Evolutionary conservation across 1,140 invertebrate species (phyloP).

Genomic region (Sipha flava): DNA sequence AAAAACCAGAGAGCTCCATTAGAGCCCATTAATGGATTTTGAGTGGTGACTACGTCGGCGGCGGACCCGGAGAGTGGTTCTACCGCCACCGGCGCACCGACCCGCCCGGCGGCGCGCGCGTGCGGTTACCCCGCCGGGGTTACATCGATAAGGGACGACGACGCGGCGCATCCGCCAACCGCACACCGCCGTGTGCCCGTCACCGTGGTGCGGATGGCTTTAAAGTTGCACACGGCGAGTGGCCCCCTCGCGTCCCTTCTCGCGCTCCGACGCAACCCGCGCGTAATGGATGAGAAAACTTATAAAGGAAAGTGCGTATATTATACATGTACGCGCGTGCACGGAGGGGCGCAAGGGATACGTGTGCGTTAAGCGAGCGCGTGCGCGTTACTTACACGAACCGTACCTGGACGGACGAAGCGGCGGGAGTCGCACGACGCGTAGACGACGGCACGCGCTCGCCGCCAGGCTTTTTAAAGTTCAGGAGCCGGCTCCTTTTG

Average conservation of each 20-base stretch:
- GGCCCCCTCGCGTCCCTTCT: background rate
- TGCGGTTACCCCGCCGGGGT: background rate
- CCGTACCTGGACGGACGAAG: background rate
- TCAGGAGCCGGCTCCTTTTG: background rate
- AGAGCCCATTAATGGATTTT: constrained; percentile 30
- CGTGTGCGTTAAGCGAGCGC: background rate
- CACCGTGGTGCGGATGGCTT: constrained; percentile 10
- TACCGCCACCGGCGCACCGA: background rate
- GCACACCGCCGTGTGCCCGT: no score
- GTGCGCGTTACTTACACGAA: background rate
- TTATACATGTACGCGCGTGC: background rate
- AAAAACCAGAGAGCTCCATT: constrained; percentile 32
- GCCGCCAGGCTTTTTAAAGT: constrained; percentile 6
- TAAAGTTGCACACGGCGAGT: constrained; percentile 10
- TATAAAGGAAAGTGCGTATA: constrained; percentile 14
- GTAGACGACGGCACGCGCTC: constrained; percentile 5
- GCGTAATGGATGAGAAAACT: constrained; percentile 25
- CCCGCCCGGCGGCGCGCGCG: background rate
- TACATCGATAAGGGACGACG: no score
- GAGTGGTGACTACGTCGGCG: constrained; percentile 21
- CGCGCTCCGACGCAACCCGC: background rate
- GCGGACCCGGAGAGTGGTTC: constrained; percentile 17
- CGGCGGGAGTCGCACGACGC: background rate
- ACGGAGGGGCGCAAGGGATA: background rate
- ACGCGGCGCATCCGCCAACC: no score